A percentile compares a stretch with the other conserved stretches of the same genome.
Conservation (phyloP, 2,888 invertebrate genomes). For the Imbricaverruca yamaguchii region DNA sequence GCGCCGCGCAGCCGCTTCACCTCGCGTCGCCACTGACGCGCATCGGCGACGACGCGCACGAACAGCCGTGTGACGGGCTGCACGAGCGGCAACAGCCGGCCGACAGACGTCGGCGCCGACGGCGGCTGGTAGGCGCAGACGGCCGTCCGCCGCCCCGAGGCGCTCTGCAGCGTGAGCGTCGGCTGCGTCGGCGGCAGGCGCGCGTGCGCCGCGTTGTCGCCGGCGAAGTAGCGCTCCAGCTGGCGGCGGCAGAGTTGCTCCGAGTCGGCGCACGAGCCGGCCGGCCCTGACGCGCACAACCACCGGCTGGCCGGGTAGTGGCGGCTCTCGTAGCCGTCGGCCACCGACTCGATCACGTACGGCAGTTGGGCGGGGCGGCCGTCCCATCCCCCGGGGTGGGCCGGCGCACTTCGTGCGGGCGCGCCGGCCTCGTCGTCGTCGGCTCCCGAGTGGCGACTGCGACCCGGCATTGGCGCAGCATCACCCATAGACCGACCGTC, state of each 20-base stretch:
- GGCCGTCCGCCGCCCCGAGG: background rate
- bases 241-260: background rate
- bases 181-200: background rate
- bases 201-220: background rate
- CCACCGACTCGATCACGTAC: slow-evolving; percentile 1
- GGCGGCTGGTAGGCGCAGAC: background rate
- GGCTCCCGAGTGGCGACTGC: too few species aligned
- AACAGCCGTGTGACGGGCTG: background rate
- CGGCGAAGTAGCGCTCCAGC: background rate
- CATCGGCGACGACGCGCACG: background rate
- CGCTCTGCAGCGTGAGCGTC: background rate
- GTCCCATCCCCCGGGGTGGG: background rate
- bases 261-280: background rate
- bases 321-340: background rate
- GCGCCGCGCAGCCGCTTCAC: background rate
- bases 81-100: background rate
- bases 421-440: too few species aligned
- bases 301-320: slow-evolving; percentile 1
- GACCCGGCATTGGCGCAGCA: too few species aligned
- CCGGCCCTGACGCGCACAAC: slow-evolving; percentile 10
- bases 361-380: background rate
- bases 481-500: too few species aligned
- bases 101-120: background rate
- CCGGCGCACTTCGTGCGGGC: background rate
- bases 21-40: background rate